Percentiles rank a stretch among this genome's conserved stretches.
These are phyloP conservation scores for Andrena hattorfiana DNA, from an alignment of 2,888 invertebrate genomes.

Conservation along the genomic window DNA sequence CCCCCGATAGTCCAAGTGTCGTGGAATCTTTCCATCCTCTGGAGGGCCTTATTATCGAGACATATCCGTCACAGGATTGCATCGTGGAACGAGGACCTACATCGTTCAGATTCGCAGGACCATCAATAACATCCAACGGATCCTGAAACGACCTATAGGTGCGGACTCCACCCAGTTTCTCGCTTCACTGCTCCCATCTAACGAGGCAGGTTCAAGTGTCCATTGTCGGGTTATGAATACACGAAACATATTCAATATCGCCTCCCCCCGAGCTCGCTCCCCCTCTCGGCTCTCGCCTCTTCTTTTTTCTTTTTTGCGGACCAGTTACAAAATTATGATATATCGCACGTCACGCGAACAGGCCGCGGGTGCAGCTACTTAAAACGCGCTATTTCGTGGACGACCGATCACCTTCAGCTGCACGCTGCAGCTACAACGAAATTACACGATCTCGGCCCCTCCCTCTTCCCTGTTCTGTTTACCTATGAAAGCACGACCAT, in stretches of 20 bases:
- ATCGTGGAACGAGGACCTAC: constrained; percentile 26
- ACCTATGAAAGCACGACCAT: constrained; percentile 26
- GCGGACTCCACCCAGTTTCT: constrained; percentile 78
- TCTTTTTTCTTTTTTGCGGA: constrained; percentile 27
- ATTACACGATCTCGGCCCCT: constrained; percentile 24
- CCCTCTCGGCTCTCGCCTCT: background rate
- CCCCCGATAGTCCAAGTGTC: background rate
- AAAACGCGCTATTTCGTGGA: constrained; percentile 55
- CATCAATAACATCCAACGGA: constrained; percentile 78
- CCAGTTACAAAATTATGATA: constrained; percentile 80
- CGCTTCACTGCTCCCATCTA: constrained; percentile 76
- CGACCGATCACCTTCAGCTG: constrained; percentile 43
- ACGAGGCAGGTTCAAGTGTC: constrained; percentile 79
- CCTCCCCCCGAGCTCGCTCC: background rate
- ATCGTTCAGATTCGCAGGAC: constrained; percentile 60
- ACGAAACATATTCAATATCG: constrained; percentile 71
- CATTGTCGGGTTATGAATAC: constrained; percentile 80
- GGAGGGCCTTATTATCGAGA: constrained; percentile 17
- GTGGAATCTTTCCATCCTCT: background rate
- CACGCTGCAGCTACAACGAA: constrained; percentile 22
- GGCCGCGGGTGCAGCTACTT: constrained; percentile 39
- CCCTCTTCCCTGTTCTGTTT: constrained; percentile 39
- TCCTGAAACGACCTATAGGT: constrained; percentile 65
- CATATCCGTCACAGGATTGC: constrained; percentile 29
- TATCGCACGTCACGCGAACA: constrained; percentile 69